Evolutionary conservation across 2,797 vertebrate genomes (phyloP).

Genomic region (Clarias platycephalus): DNA sequence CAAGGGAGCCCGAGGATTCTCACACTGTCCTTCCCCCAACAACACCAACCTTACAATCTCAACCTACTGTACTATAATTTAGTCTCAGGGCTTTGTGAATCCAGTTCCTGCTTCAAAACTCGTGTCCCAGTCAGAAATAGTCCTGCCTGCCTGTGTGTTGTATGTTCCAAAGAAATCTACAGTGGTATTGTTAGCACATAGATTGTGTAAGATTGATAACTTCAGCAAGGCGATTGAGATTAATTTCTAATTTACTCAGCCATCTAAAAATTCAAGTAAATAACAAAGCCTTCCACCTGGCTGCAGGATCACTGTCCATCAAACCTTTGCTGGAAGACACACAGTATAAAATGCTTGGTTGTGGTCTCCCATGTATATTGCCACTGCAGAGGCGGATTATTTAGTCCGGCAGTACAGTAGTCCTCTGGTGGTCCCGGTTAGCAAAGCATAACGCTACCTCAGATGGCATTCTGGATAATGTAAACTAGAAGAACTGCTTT

Average conservation of each 20-base stretch:
- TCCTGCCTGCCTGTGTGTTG: slow-evolving; percentile 51
- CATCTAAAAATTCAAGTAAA: background rate
- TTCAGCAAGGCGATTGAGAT: background rate
- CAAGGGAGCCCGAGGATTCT: slow-evolving; percentile 7
- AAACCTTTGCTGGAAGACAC: background rate
- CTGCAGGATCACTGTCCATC: background rate
- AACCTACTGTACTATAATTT: slow-evolving; percentile 34
- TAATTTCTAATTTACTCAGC: background rate
- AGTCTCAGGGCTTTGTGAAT: slow-evolving; percentile 55
- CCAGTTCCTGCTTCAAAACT: slow-evolving; percentile 2
- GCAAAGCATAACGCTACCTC: slow-evolving; percentile 41
- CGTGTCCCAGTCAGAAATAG: slow-evolving; percentile 58
- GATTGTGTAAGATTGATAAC: background rate
- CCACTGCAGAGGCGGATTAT: background rate
- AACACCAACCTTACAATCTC: background rate
- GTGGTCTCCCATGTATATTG: slow-evolving; percentile 40
- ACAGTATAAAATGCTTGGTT: slow-evolving; percentile 3
- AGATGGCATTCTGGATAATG: slow-evolving; percentile 49
- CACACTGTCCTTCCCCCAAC: background rate
- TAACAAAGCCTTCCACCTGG: background rate
- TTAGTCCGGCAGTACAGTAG: background rate
- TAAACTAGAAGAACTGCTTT: slow-evolving; percentile 61
- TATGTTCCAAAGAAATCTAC: background rate
- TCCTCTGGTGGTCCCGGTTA: slow-evolving; percentile 36
- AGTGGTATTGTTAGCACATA: background rate